Percentiles rank a stretch among this genome's conserved stretches.
Conservation (phyloP, 2,797 vertebrate species). For the Limnodromus scolopaceus region DNA sequence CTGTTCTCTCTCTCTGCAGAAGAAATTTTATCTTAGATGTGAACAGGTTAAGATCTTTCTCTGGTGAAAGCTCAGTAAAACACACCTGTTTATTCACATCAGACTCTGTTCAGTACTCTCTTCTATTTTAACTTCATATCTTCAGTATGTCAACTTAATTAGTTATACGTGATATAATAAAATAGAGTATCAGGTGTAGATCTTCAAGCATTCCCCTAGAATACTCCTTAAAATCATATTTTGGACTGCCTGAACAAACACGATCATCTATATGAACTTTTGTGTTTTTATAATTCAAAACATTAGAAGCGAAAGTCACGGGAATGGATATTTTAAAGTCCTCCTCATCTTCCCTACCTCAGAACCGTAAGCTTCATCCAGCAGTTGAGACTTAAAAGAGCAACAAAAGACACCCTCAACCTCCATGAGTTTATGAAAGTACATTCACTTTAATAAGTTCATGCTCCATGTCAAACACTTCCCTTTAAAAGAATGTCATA, state of each 20-base stretch:
- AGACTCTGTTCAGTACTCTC: background rate
- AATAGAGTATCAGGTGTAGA: background rate
- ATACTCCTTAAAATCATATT: background rate
- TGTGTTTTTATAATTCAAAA: background rate
- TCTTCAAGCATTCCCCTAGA: background rate
- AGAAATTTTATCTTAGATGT: background rate
- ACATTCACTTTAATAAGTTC: background rate
- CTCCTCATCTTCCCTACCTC: background rate
- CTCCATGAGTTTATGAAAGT: background rate
- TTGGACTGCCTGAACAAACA: background rate
- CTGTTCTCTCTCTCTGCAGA: background rate
- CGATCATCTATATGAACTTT: rapidly evolving
- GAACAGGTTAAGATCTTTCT: background rate
- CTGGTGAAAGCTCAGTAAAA: background rate
- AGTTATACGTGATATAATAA: background rate
- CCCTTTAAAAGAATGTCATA: background rate
- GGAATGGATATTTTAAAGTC: background rate
- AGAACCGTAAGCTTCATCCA: background rate
- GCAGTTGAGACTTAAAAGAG: background rate
- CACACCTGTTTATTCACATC: background rate
- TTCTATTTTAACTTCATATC: background rate
- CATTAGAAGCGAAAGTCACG: background rate
- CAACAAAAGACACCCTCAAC: background rate
- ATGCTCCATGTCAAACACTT: conserved; percentile 26
- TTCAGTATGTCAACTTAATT: background rate